Evolutionary conservation across 2,113 vertebrate species (phyloP).

Genomic region (Miniopterus natalensis): DNA sequence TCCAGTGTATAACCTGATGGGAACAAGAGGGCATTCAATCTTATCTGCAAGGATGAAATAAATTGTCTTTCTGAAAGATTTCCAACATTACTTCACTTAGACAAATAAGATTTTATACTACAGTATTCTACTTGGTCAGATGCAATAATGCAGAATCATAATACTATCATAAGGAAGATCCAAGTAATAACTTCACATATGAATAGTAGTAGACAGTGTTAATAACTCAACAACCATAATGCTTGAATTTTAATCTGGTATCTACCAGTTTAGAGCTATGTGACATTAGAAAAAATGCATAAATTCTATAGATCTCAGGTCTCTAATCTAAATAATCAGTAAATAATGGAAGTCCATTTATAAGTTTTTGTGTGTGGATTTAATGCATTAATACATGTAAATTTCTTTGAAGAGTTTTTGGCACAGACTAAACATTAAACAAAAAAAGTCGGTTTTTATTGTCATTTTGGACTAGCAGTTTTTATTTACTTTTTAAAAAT

Average conservation of each 20-base stretch:
- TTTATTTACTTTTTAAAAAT: not conserved
- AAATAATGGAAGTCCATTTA: not conserved
- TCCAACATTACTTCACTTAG: not conserved
- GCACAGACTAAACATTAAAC: not conserved
- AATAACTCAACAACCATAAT: not conserved
- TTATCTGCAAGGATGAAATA: not conserved
- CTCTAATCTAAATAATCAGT: not conserved
- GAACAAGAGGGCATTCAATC: not conserved
- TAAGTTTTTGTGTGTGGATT: not conserved
- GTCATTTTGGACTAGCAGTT: not conserved
- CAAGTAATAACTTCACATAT: not conserved
- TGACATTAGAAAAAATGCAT: not conserved
- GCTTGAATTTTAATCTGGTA: not conserved
- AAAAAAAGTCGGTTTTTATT: not conserved
- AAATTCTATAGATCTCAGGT: not conserved
- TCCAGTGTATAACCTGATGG: not conserved
- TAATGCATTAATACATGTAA: not conserved
- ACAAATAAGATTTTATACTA: not conserved
- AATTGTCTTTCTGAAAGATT: not conserved
- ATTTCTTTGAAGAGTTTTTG: not conserved
- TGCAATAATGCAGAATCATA: not conserved
- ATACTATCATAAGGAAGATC: not conserved
- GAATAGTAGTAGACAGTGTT: not conserved
- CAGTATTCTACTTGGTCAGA: not conserved
- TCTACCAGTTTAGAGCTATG: not conserved